Evolutionary conservation across 30 jellyfish, hydroid and myxozoan species (phyloP).

Genomic region (Turritopsis rubra): DNA sequence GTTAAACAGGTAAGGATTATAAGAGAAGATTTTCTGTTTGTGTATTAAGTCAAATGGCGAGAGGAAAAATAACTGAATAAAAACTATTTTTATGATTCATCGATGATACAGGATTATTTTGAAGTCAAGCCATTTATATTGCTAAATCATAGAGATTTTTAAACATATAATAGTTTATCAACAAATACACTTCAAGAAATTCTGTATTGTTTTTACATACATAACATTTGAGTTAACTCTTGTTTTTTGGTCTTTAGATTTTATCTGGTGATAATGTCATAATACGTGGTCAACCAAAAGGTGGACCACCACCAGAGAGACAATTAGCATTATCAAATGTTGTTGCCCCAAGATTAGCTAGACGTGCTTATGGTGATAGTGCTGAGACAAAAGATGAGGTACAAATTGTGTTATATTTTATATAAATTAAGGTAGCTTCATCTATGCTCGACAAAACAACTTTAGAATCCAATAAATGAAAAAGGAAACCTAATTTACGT

Average conservation of each 20-base stretch:
- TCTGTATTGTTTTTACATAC: no score
- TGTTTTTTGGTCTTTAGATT: constrained; percentile 43
- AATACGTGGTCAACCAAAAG: constrained; percentile 91
- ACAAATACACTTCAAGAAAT: background rate
- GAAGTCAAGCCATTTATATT: background rate
- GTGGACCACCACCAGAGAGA: constrained; percentile 98
- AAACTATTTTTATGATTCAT: no score
- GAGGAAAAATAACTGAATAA: no score
- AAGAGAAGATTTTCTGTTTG: no score
- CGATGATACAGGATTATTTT: no score
- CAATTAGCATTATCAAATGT: constrained; percentile 82
- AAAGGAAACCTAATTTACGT: no score
- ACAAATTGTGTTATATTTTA: background rate
- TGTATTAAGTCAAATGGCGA: no score
- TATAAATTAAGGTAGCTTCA: no score
- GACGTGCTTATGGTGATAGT: constrained; percentile 69
- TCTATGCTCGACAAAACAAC: no score
- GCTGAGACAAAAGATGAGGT: constrained; percentile 87
- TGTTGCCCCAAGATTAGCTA: constrained; percentile 88
- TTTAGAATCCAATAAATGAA: no score
- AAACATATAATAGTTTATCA: background rate
- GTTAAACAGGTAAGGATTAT: constrained; percentile 81
- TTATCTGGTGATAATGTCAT: constrained; percentile 90
- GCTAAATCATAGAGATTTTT: background rate
- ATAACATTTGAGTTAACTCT: background rate